A percentile compares a stretch with the other conserved stretches of the same genome.
Conservation (phyloP, 30 jellyfish, hydroid and myxozoan genomes). For the Cassiopea andromeda region DNA sequence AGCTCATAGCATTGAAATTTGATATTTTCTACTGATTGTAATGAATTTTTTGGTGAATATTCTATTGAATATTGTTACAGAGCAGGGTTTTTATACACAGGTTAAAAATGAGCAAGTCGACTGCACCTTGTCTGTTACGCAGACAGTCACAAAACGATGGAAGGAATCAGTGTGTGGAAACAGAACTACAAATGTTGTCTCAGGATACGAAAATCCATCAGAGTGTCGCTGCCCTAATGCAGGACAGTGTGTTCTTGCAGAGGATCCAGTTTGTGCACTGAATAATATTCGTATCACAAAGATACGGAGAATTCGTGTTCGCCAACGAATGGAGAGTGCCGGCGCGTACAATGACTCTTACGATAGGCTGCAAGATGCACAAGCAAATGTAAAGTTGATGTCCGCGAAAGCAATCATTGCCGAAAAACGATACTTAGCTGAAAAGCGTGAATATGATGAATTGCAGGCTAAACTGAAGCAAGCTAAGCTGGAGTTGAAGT, state of each 20-base stretch:
- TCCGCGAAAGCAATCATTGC: constrained; percentile 7
- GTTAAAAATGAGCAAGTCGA: constrained; percentile 62
- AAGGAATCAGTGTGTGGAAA: constrained; percentile 47
- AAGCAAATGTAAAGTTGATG: not conserved
- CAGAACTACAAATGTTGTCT: constrained; percentile 20
- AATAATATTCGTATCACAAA: constrained; percentile 15
- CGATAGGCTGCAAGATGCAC: constrained; percentile 46
- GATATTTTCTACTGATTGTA: no score
- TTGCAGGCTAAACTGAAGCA: constrained; percentile 22
- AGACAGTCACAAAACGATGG: constrained; percentile 42
- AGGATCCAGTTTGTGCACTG: constrained; percentile 45
- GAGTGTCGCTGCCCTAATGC: constrained; percentile 58
- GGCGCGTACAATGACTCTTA: constrained; percentile 53
- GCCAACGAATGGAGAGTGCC: constrained; percentile 47
- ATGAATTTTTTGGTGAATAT: no score
- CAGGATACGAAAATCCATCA: constrained; percentile 57
- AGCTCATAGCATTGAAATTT: no score
- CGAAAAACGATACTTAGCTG: constrained; percentile 37
- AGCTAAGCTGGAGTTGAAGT: constrained; percentile 27
- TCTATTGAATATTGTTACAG: no score
- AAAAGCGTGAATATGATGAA: constrained; percentile 47
- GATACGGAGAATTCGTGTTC: constrained; percentile 18
- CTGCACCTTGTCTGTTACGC: constrained; percentile 31
- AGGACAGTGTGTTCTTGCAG: constrained; percentile 36
- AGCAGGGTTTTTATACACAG: not conserved